Percentiles rank a stretch among this genome's conserved stretches.
phyloP scores from a whole-genome alignment of 1,140 invertebrate genomes.

The Penaeus indicus region DNA sequence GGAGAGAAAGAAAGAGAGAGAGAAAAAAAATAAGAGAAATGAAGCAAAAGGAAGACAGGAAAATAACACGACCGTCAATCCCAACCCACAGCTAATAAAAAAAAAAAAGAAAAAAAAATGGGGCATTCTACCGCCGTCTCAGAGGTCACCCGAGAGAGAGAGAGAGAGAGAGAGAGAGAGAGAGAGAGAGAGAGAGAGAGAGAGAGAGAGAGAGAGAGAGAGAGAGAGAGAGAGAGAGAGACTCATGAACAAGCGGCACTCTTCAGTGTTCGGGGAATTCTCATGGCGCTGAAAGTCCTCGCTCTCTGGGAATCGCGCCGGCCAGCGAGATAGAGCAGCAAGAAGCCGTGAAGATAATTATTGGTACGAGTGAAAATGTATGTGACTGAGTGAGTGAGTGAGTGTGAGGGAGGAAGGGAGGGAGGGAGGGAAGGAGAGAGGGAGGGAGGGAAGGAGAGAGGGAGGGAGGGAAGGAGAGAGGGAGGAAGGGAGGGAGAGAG shows the following conservation, averaged over 20 bases:
- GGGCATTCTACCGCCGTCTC: not conserved
- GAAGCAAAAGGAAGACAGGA: not conserved
- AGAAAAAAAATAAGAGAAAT: not conserved
- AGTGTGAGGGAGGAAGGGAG: not conserved
- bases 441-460: not conserved
- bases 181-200: conserved; percentile 34
- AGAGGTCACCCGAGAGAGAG: not conserved
- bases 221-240: conserved; percentile 28
- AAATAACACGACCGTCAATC: not conserved
- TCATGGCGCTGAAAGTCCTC: no score
- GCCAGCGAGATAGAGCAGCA: no score
- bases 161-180: conserved; percentile 29
- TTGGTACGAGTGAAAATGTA: not conserved
- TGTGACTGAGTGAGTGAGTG: not conserved
- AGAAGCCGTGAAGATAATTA: no score
- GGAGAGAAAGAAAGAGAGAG: not conserved
- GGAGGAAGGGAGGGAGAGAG: not conserved
- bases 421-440: not conserved
- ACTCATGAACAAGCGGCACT: not conserved
- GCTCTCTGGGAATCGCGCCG: no score
- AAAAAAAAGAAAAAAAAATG: not conserved
- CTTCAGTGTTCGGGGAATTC: no score
- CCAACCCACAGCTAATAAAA: not conserved
- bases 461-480: not conserved
- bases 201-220: conserved; percentile 39